Percentiles rank a stretch among this genome's conserved stretches.
phyloP scores from a whole-genome alignment of 1,140 invertebrate species.

The Bursaphelenchus mucronatus region DNA sequence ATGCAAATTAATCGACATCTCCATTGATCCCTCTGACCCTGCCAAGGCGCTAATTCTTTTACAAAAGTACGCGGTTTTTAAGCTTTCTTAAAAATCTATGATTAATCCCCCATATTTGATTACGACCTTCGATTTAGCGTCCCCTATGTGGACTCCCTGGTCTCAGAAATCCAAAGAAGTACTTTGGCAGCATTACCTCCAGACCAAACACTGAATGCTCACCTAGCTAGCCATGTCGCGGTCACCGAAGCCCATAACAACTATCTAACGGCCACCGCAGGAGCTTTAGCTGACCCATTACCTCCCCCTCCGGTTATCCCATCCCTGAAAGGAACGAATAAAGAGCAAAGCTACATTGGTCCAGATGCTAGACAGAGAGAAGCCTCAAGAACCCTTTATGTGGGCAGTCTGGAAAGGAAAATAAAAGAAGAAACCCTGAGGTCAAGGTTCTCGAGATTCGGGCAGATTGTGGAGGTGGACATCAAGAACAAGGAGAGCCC shows the following conservation, averaged over 20 bases:
- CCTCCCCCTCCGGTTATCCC: background rate
- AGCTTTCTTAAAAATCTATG: slow-evolving; percentile 2
- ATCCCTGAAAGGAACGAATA: no score
- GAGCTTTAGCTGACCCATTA: slow-evolving; percentile 3
- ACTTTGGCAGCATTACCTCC: slow-evolving; percentile 1
- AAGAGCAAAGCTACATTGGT: background rate
- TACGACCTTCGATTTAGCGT: slow-evolving; percentile 9
- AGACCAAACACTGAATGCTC: slow-evolving; percentile 4
- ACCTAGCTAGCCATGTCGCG: slow-evolving; percentile 3
- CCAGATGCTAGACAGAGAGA: slow-evolving; percentile 16
- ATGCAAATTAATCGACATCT: slow-evolving; percentile 18
- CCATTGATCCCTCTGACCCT: slow-evolving; percentile 10
- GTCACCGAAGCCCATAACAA: slow-evolving; percentile 13
- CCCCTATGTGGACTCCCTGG: slow-evolving; percentile 4
- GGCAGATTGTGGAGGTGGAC: slow-evolving; percentile 15
- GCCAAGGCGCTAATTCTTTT: slow-evolving; percentile 3
- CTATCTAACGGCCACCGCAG: slow-evolving; percentile 13
- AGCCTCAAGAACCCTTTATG: slow-evolving; percentile 11
- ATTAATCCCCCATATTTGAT: background rate
- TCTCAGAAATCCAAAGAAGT: slow-evolving; percentile 1
- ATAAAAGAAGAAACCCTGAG: slow-evolving; percentile 14
- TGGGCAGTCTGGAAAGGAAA: slow-evolving; percentile 9
- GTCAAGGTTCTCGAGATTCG: slow-evolving; percentile 7
- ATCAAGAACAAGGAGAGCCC: slow-evolving; percentile 19
- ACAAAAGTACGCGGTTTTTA: slow-evolving; percentile 15